Base-by-base conservation (phyloP, 1,140 invertebrate species). In the Choristoneura fumiferana region DNA sequence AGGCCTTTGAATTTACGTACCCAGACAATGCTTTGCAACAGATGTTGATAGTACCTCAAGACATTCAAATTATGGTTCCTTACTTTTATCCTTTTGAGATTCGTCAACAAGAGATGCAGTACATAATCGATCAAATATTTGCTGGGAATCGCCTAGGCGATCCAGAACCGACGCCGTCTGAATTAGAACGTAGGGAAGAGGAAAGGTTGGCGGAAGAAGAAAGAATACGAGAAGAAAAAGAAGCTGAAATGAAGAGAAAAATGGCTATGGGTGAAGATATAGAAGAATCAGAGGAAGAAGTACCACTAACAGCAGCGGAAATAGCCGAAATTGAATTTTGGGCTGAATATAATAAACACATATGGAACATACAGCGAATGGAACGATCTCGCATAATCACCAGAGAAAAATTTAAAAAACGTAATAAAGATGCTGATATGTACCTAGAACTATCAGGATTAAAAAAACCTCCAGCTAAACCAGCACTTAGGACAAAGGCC, bases 11-110 rank as follows among this genome's bases (percentile, higher is more conserved):
- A 75, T 88, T 67, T 43, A 87, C 82, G 0, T 88, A 87, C 58
- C 62, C 81, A 29, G 82, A 86, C 12, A 88, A 87, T 73, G 81
- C 84, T 17, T 64, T 86, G 15, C 78, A 85, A 52, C 83, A 86
- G 66, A 66, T 86, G 64, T 38, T 88, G 9, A 82, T 88, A 56
- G 57, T 78, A 34, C 85, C 85, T 8, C 62, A 79, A 43, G 76
- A 88, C 55, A 71, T 86, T 33, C 62, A 85, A 68, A 74, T 88
- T 55, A 45, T 86, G 15, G 83, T 79, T 52, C 85, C 85, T 8
- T 88, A 83, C 62, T 83, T 85, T 66, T 88, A 87, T 64, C 76
- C 81, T 12, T 83, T 84, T 55, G 85, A 88, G 74, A 84, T 77
- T 5, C 65, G 85, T 33, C 60, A 77, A 64, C 52, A 76, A 62